Evolutionary conservation across 2,113 vertebrate genomes (phyloP), one percentile per base, ranked within the genome.

Genomic region (Coryphaenoides rupestris): DNA sequence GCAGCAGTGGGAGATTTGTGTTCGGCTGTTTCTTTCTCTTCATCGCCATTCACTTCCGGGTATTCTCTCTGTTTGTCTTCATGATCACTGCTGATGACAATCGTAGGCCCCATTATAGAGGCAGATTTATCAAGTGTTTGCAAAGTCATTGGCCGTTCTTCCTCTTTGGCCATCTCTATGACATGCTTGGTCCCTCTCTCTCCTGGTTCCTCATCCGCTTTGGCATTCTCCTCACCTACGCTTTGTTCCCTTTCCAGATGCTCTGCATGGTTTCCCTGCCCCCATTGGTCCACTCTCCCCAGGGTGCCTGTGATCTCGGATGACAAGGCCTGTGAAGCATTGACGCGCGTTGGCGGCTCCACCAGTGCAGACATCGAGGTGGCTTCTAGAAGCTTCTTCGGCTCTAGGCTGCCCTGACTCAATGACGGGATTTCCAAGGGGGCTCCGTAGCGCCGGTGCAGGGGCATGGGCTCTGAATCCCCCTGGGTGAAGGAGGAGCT

Each of bases 401-500:
- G 77, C 1, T 77, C 73, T 2, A 63, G 26, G 87, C 47, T 89
- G 49, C 62, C 87, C 78, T 15, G 89, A 49, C 19, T 71, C 63
- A 24, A 82, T 68, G 81, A 93, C 0, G 96, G 96, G 52, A 98
- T 97, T 81, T 98, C 94, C 1, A 98, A 79, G 2, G 96, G 96
- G 0, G 93, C 95, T 0, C 96, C 96, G 0, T 92, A 94, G 7
- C 94, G 91, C 24, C 96, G 92, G 71, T 95, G 96, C 59, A 95
- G 79, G 7, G 92, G 86, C 0, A 94, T 88, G 1, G 95, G 92
- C 70, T 98, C 95, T 0, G 92, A 88, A 0, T 98, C 96, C 0
- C 90, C 93, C 0, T 96, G 95, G 3, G 91, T 93, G 76, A 96
- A 97, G 56, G 94, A 96, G 64, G 93, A 86, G 73, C 95, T 96